phyloP scores from a whole-genome alignment of 2,113 vertebrate genomes.

The Furnarius figulus region DNA sequence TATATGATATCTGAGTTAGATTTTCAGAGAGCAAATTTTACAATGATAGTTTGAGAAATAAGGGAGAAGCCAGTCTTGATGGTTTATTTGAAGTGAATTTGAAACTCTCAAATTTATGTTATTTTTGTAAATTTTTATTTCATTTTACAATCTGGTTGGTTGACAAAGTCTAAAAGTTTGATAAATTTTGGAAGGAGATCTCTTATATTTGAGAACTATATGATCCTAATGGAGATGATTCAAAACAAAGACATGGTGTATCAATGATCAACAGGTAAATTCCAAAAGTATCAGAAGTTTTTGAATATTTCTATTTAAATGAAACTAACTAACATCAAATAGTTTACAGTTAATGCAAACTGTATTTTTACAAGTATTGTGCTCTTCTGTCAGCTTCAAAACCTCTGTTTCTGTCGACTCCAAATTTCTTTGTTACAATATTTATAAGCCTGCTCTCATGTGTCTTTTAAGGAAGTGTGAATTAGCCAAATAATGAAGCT shows the following conservation, averaged over 20 bases:
- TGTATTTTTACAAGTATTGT: slow-evolving; percentile 24
- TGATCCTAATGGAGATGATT: background rate
- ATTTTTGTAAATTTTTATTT: background rate
- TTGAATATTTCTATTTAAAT: background rate
- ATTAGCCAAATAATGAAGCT: slow-evolving; percentile 71
- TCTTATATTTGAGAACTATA: background rate
- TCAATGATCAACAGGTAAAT: background rate
- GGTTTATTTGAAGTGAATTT: background rate
- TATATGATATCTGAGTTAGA: background rate
- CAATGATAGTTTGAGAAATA: background rate
- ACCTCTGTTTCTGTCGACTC: slow-evolving; percentile 16
- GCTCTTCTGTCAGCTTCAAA: slow-evolving; percentile 29
- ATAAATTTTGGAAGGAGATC: background rate
- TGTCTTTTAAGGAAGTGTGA: slow-evolving; percentile 61
- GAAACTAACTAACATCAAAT: background rate
- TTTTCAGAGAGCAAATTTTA: background rate
- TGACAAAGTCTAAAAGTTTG: background rate
- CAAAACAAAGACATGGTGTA: background rate
- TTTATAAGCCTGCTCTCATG: slow-evolving; percentile 62
- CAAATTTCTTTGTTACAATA: slow-evolving; percentile 65
- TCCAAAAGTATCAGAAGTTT: background rate
- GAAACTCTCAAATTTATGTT: background rate
- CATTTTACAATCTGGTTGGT: background rate
- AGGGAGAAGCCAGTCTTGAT: background rate
- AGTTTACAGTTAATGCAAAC: background rate